These are phyloP conservation scores for Sinopyrophorus schimmeli DNA, from an alignment of 2,888 invertebrate genomes.

Conservation along the genomic window DNA sequence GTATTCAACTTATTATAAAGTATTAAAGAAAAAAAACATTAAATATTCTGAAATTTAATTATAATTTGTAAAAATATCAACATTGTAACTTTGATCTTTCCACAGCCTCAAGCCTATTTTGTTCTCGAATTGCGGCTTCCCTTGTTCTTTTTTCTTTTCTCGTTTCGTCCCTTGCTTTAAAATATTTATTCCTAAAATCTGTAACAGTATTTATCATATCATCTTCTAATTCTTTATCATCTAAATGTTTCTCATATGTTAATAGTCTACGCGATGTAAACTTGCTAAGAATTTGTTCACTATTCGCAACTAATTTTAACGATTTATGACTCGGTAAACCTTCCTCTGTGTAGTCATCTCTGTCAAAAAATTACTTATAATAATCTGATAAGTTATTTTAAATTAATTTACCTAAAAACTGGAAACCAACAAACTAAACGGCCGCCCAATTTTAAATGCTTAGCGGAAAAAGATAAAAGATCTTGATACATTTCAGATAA, in stretches of 20 bases:
- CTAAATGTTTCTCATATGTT: constrained; percentile 78
- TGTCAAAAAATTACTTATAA: constrained; percentile 48
- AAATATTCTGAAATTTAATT: too few species aligned
- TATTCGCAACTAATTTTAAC: constrained; percentile 76
- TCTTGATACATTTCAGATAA: constrained; percentile 82
- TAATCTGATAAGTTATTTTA: constrained; percentile 2
- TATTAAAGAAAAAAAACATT: too few species aligned
- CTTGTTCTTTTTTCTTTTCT: constrained; percentile 60
- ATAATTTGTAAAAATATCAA: too few species aligned
- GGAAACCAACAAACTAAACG: constrained; percentile 96
- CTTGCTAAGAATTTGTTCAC: constrained; percentile 85
- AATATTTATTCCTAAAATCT: constrained; percentile 71
- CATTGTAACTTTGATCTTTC: too few species aligned
- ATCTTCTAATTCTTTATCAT: constrained; percentile 53
- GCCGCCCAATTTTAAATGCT: constrained; percentile 73
- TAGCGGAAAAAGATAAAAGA: constrained; percentile 80
- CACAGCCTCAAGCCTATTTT: constrained; percentile 43
- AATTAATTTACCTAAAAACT: constrained; percentile 67
- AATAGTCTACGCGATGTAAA: constrained; percentile 81
- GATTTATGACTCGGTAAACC: constrained; percentile 82
- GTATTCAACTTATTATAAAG: too few species aligned
- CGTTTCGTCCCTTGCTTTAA: constrained; percentile 67
- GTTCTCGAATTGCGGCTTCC: constrained; percentile 40
- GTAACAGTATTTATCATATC: constrained; percentile 53
- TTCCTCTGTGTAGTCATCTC: constrained; percentile 71